These are phyloP conservation scores for Ardeotis arabs DNA, from an alignment of 2,113 vertebrate species.

Conservation along the genomic window DNA sequence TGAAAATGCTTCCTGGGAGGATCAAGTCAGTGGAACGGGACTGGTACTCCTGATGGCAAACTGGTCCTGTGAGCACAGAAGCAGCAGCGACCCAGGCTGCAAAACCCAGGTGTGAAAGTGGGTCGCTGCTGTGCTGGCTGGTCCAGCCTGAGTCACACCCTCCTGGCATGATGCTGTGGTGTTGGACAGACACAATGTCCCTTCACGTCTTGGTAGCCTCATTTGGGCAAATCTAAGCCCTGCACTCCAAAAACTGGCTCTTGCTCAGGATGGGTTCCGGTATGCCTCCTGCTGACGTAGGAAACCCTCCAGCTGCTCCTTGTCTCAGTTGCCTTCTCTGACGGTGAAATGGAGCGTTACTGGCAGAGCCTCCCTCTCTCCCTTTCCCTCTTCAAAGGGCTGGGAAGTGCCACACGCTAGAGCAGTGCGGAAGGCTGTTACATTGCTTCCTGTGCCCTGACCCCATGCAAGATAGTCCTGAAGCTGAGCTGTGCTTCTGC, in stretches of 20 bases:
- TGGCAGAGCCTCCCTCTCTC: neutral
- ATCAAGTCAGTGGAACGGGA: neutral
- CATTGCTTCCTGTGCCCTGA: neutral
- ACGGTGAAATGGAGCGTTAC: neutral
- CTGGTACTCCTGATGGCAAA: neutral
- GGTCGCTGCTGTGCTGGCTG: neutral
- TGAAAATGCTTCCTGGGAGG: neutral
- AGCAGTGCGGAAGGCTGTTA: neutral
- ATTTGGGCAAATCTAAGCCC: neutral
- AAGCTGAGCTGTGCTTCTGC: neutral
- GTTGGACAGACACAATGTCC: neutral
- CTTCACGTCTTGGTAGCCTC: neutral
- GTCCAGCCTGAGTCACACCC: neutral
- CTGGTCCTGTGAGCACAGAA: neutral
- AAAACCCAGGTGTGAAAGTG: neutral
- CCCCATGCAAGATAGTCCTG: neutral
- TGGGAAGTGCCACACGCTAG: neutral
- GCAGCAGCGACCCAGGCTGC: neutral
- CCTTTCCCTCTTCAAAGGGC: neutral
- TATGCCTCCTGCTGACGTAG: fast-evolving
- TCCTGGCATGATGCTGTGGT: neutral
- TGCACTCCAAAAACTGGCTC: neutral
- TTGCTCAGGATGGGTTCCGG: neutral
- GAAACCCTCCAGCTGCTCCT: neutral
- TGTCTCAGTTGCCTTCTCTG: neutral